phyloP scores from a whole-genome alignment of 2,888 invertebrate species.

The Prosopocoilus inquinatus region DNA sequence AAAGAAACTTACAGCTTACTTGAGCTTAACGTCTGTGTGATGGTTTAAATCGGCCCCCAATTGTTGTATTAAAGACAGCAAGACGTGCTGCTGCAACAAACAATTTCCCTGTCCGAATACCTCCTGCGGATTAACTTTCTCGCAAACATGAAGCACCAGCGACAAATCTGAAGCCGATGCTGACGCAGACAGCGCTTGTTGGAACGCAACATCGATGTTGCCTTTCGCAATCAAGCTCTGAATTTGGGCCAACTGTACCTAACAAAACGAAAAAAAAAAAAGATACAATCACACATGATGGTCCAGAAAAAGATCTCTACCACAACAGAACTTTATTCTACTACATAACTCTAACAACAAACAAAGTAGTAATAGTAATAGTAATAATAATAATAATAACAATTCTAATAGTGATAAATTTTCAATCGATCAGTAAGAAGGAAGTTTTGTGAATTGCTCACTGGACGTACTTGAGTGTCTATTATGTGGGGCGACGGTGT shows the following conservation, averaged over 20 bases:
- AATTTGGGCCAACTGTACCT: conserved; percentile 67
- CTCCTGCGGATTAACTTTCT: conserved; percentile 74
- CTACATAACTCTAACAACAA: not conserved
- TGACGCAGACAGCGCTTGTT: conserved; percentile 71
- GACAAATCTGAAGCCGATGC: conserved; percentile 77
- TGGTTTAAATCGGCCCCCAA: conserved; percentile 84
- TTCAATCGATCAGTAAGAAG: not conserved
- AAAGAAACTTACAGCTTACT: conserved; percentile 54
- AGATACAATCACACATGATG: too few relatives aligned
- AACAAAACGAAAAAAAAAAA: conserved; percentile 17
- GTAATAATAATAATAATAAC: conserved; percentile 7
- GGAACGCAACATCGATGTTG: conserved; percentile 85
- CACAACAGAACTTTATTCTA: not conserved
- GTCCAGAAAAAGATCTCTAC: too few relatives aligned
- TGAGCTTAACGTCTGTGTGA: conserved; percentile 79
- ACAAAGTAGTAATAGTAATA: not conserved
- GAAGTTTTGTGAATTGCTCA: conserved; percentile 8
- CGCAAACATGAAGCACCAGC: conserved; percentile 83
- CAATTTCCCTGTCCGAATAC: conserved; percentile 73
- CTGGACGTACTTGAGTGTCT: conserved; percentile 53
- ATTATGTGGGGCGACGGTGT: conserved; percentile 68
- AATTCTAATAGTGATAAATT: not conserved
- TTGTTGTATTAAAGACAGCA: conserved; percentile 92
- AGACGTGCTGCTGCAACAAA: conserved; percentile 80
- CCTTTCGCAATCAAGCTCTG: conserved; percentile 67